These are phyloP conservation scores for Heterotilapia buettikoferi DNA, from an alignment of 2,113 vertebrate species.

Conservation along the genomic window DNA sequence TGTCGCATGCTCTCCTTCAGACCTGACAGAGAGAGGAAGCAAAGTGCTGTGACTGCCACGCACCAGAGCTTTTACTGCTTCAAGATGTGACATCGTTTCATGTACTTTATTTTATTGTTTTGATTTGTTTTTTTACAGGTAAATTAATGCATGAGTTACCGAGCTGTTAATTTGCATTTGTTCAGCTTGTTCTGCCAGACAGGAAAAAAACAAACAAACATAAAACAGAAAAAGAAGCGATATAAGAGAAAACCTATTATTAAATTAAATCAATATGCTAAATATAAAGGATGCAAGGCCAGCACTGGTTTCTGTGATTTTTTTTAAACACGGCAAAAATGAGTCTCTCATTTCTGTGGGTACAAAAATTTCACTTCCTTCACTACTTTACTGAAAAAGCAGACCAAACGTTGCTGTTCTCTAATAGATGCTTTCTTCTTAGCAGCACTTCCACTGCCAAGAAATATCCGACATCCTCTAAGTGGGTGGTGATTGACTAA, in stretches of 20 bases:
- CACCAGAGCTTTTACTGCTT: not conserved
- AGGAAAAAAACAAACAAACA: not conserved
- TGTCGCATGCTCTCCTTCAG: slow-evolving; percentile 86
- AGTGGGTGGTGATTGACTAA: not conserved
- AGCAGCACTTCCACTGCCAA: not conserved
- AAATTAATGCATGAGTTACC: not conserved
- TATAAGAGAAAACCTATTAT: not conserved
- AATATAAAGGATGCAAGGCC: not conserved
- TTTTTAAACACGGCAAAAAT: not conserved
- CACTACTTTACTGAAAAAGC: not conserved
- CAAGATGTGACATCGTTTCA: not conserved
- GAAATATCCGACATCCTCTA: not conserved
- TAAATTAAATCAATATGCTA: not conserved
- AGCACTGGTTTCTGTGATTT: not conserved
- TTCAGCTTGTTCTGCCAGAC: not conserved
- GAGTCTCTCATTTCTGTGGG: not conserved
- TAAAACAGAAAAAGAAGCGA: not conserved
- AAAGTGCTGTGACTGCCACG: not conserved
- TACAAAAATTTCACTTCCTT: not conserved
- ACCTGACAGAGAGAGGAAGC: slow-evolving; percentile 53
- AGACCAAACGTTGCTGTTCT: not conserved
- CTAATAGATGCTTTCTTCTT: not conserved
- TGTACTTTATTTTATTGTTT: not conserved
- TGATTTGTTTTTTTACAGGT: not conserved
- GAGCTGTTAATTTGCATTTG: not conserved